Percentiles rank a stretch among this genome's conserved stretches.
Evolutionary conservation across 2,797 vertebrate species (phyloP).

Genomic region (Setipinna tenuifilis): DNA sequence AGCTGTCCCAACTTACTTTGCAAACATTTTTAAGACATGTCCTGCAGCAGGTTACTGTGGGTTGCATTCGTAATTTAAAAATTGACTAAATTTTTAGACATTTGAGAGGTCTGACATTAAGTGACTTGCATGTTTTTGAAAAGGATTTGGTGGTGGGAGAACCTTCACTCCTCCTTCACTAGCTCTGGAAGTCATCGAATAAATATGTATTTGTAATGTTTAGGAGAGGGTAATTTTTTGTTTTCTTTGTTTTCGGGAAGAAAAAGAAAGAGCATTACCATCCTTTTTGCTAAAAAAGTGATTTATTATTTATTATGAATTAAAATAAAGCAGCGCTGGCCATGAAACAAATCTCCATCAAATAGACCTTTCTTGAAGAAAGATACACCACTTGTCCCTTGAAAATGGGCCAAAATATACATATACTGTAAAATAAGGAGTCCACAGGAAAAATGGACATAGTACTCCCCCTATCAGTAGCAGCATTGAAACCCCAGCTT

Average conservation of each 20-base stretch:
- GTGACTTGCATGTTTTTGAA: neutral
- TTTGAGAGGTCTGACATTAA: slow-evolving; percentile 8
- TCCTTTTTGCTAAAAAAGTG: too few relatives aligned
- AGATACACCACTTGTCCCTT: neutral
- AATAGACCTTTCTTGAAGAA: neutral
- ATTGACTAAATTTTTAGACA: neutral
- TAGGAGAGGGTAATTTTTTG: neutral
- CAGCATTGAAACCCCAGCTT: too few relatives aligned
- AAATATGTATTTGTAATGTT: neutral
- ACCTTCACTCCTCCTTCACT: neutral
- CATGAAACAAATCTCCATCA: neutral
- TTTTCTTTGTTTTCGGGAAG: neutral
- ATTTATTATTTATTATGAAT: neutral
- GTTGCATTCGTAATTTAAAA: neutral
- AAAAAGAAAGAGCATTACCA: neutral
- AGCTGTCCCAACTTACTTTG: neutral
- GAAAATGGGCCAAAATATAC: too few relatives aligned
- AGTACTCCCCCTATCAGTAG: too few relatives aligned
- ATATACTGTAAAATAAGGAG: too few relatives aligned
- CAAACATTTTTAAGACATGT: neutral
- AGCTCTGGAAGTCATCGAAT: neutral
- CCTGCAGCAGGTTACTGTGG: neutral
- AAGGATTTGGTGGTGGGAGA: neutral
- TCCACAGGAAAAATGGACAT: too few relatives aligned
- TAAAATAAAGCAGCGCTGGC: neutral